phyloP scores from a whole-genome alignment of 2,888 invertebrate genomes.

The Melinopterus prodromus region DNA sequence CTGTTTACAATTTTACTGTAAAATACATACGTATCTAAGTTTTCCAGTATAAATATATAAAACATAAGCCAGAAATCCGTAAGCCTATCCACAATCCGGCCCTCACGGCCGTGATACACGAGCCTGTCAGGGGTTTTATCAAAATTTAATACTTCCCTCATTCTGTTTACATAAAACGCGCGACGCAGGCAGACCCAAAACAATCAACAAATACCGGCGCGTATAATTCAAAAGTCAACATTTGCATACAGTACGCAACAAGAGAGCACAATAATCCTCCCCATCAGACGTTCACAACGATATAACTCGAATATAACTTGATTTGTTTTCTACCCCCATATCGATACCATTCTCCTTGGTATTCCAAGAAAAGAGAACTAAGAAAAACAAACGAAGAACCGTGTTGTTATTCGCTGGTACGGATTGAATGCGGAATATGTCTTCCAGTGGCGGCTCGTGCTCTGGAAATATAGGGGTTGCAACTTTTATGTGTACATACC shows the following conservation, averaged over 20 bases:
- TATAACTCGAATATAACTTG: not conserved
- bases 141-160: not conserved
- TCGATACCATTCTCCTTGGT: not conserved
- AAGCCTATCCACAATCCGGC: not conserved
- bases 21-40: too few species aligned
- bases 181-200: not conserved
- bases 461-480: too few species aligned
- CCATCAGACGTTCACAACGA: not conserved
- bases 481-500: too few species aligned
- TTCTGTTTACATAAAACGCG: not conserved
- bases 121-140: not conserved
- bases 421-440: not conserved
- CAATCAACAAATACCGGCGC: not conserved
- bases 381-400: not conserved
- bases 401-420: not conserved
- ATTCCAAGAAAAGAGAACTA: not conserved
- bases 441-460: not conserved
- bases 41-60: not conserved
- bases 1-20: too few species aligned
- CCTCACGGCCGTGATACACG: not conserved
- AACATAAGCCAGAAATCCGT: not conserved
- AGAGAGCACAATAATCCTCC: not conserved
- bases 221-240: conserved; percentile 4
- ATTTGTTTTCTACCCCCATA: not conserved
- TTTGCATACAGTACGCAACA: not conserved